Percentiles rank a stretch among this genome's conserved stretches.
These are phyloP conservation scores for Porites lobata DNA, from an alignment of 92 coral and sea anemone genomes.

Conservation along the genomic window DNA sequence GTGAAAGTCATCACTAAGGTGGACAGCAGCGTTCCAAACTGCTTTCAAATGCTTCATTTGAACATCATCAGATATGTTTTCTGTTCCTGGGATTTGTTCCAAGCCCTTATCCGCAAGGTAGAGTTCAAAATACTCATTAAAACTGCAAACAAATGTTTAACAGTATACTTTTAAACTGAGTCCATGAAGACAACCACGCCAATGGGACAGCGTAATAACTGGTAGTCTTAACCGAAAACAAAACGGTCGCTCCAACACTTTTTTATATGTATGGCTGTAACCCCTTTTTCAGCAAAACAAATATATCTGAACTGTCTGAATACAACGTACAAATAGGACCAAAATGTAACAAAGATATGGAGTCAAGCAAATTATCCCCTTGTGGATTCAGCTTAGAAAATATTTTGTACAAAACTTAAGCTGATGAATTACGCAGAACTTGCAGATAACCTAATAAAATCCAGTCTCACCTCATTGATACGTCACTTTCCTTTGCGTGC, in stretches of 20 bases:
- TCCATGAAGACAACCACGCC: no score
- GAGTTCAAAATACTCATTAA: constrained; percentile 17
- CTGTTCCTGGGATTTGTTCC: constrained; percentile 31
- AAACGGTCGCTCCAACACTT: no score
- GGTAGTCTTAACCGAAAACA: no score
- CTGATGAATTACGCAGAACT: background rate
- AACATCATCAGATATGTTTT: constrained; percentile 19
- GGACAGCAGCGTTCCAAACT: constrained; percentile 34
- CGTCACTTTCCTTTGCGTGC: constrained; percentile 42
- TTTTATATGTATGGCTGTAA: no score
- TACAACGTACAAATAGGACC: no score
- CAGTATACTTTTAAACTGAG: no score
- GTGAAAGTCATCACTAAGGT: constrained; percentile 25
- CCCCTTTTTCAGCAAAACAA: no score
- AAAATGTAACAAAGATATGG: background rate
- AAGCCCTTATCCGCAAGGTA: constrained; percentile 14
- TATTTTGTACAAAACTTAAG: no score
- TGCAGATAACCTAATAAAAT: background rate
- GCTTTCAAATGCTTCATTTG: constrained; percentile 21
- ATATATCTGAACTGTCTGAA: no score
- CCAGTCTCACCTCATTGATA: constrained; percentile 32
- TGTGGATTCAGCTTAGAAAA: no score
- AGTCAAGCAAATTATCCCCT: background rate
- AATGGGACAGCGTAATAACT: no score
- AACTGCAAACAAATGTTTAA: background rate